These are phyloP conservation scores for Ashinkailepas kermadecensis DNA, from an alignment of 2,888 invertebrate genomes.

Conservation along the genomic window DNA sequence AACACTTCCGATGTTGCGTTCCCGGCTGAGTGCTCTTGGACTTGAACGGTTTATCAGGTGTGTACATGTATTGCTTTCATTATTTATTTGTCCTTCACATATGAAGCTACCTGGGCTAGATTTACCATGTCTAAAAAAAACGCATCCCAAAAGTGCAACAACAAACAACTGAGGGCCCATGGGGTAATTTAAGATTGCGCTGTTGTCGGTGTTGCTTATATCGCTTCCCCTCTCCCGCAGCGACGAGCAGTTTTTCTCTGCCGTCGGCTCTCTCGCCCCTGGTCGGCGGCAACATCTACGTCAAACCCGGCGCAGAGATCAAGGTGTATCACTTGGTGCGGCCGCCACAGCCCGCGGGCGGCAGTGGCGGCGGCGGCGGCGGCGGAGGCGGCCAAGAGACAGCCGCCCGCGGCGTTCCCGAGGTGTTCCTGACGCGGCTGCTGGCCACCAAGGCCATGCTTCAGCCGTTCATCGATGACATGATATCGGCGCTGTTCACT, in stretches of 20 bases:
- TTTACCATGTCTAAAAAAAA: too few species aligned
- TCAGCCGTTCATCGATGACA: conserved; percentile 50
- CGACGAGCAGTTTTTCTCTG: not conserved
- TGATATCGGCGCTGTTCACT: conserved; percentile 41
- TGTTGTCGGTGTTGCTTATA: too few species aligned
- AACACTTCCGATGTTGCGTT: too few species aligned
- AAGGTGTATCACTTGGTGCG: conserved; percentile 32
- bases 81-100: too few species aligned
- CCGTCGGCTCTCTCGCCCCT: conserved; percentile 21
- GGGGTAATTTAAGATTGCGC: too few species aligned
- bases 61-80: too few species aligned
- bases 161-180: too few species aligned
- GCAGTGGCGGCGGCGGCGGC: conserved; percentile 26
- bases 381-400: conserved; percentile 28
- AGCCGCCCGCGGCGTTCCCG: conserved; percentile 61
- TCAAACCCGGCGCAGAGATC: conserved; percentile 22
- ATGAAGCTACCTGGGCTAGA: too few species aligned
- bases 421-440: conserved; percentile 81
- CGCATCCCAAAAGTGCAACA: too few species aligned
- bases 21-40: too few species aligned
- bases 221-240: not conserved
- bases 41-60: too few species aligned
- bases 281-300: conserved; percentile 22
- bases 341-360: conserved; percentile 21
- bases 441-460: conserved; percentile 65